phyloP scores from a whole-genome alignment of 2,113 vertebrate species.

The Hydrolagus affinis region DNA sequence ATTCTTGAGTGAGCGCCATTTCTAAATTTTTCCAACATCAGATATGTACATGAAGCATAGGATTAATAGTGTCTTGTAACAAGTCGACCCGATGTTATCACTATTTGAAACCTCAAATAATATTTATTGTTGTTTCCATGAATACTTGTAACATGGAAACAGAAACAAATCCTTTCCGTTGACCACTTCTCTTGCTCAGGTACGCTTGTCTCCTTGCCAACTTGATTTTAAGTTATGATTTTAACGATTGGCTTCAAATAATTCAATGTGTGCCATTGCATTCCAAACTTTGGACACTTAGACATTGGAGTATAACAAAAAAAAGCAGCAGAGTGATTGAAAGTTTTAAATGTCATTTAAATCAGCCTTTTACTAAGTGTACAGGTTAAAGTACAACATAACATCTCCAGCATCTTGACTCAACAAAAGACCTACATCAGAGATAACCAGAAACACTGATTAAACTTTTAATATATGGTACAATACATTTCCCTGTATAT shows the following conservation, averaged over 20 bases:
- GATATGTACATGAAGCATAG: background rate
- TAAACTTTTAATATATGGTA: too few species aligned
- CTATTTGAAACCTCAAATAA: background rate
- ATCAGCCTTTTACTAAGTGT: background rate
- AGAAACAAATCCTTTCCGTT: background rate
- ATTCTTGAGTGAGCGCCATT: background rate
- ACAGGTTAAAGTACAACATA: background rate
- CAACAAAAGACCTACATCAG: background rate
- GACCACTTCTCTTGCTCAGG: background rate
- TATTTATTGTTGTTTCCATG: conserved; percentile 21
- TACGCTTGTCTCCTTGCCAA: background rate
- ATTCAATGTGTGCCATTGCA: background rate
- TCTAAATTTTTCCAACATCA: background rate
- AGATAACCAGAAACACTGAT: background rate
- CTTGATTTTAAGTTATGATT: background rate
- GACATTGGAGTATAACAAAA: background rate
- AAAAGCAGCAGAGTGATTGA: background rate
- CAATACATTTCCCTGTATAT: too few species aligned
- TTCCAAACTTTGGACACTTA: background rate
- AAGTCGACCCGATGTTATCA: conserved; percentile 17
- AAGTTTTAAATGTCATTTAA: background rate
- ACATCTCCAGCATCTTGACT: background rate
- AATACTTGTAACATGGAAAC: conserved; percentile 4
- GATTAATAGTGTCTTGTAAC: background rate
- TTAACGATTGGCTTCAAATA: background rate